Conservation (phyloP, 1,140 invertebrate genomes). For the Penaeus indicus region DNA sequence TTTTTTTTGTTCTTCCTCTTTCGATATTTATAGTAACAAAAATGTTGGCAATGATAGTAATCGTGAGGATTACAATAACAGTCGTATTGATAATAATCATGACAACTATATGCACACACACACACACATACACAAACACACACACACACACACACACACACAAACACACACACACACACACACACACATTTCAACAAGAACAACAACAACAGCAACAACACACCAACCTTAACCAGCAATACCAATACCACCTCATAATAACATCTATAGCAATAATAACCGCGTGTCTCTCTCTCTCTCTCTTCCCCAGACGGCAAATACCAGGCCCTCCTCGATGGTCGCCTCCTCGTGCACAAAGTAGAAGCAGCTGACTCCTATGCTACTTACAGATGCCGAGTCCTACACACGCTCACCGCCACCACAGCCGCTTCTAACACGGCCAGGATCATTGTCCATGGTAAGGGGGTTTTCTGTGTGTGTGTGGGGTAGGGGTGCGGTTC, state of each 20-base stretch:
- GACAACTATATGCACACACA: no score
- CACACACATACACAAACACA: no score
- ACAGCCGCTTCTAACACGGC: conserved; percentile 63
- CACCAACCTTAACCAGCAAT: not conserved
- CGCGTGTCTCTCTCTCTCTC: not conserved
- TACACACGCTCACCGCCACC: conserved; percentile 60
- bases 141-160: no score
- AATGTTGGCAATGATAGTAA: no score
- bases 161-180: no score
- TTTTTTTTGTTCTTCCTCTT: no score
- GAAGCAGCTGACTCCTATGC: conserved; percentile 58
- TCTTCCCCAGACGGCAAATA: conserved; percentile 60
- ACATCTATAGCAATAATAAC: not conserved
- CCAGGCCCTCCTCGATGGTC: conserved; percentile 57
- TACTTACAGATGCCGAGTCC: conserved; percentile 57
- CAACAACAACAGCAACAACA: no score
- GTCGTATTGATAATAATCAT: no score
- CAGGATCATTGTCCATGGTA: conserved; percentile 63
- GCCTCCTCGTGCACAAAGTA: conserved; percentile 61
- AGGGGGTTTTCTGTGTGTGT: not conserved
- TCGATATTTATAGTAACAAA: no score
- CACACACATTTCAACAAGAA: no score
- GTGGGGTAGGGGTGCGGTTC: no score
- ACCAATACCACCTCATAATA: not conserved
- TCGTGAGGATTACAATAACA: no score